Evolutionary conservation across 2,888 invertebrate species (phyloP).

Genomic region (Tachina fera): DNA sequence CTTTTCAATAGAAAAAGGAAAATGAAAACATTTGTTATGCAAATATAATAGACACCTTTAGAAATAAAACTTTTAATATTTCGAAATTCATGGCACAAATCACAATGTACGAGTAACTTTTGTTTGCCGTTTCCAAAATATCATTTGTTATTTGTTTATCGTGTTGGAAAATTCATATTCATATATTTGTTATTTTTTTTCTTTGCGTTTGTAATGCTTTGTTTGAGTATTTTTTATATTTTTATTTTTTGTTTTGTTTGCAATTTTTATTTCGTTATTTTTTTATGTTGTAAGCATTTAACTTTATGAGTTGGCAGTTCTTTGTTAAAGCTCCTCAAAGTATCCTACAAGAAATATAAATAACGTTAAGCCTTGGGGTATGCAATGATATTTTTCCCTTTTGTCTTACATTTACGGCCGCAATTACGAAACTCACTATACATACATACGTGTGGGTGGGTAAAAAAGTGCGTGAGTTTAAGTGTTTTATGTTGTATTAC

Average conservation of each 20-base stretch:
- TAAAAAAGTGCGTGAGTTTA: neutral
- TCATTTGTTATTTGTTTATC: neutral
- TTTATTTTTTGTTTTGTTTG: neutral
- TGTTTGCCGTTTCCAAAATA: neutral
- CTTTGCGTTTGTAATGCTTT: neutral
- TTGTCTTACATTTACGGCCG: neutral
- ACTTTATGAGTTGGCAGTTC: slow-evolving; percentile 41
- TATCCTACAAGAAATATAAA: slow-evolving; percentile 57
- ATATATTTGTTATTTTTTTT: slow-evolving; percentile 1
- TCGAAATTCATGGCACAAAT: slow-evolving; percentile 25
- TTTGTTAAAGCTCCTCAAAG: slow-evolving; percentile 45
- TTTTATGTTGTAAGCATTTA: slow-evolving; percentile 29
- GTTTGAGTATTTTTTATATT: neutral
- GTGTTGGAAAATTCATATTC: neutral
- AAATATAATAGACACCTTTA: slow-evolving; percentile 3
- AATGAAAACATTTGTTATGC: neutral
- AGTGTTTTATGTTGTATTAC: neutral
- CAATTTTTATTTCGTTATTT: neutral
- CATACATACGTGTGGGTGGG: neutral
- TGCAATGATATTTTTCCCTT: slow-evolving; percentile 52
- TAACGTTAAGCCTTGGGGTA: slow-evolving; percentile 58
- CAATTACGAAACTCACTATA: slow-evolving; percentile 8
- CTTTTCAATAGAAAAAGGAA: neutral
- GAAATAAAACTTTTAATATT: slow-evolving; percentile 25
- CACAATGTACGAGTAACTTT: neutral